Conservation (phyloP, 1,140 invertebrate genomes). For the Hycleus phaleratus region DNA sequence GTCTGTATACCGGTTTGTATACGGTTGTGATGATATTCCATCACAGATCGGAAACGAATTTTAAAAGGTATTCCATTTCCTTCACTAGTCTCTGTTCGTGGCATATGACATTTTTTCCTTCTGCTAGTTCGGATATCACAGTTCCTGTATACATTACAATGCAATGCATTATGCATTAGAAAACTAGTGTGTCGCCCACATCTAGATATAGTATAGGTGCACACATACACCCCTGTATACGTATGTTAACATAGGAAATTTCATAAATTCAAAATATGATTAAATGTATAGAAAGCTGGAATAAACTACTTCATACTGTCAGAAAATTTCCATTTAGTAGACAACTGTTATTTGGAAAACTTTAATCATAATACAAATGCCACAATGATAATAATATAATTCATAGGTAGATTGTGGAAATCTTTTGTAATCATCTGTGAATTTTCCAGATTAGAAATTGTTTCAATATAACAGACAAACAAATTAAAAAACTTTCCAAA, state of each 20-base stretch:
- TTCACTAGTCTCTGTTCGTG: constrained; percentile 8
- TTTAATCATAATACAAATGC: no score
- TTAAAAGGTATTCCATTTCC: constrained; percentile 15
- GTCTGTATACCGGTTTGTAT: no score
- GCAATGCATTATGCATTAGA: constrained; percentile 12
- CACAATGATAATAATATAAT: no score
- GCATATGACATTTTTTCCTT: constrained; percentile 9
- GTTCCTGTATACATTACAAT: constrained; percentile 11
- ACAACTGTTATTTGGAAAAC: no score
- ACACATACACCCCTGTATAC: no score
- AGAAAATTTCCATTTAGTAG: no score
- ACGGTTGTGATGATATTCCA: constrained; percentile 3
- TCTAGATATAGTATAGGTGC: neutral
- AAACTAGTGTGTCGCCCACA: constrained; percentile 13
- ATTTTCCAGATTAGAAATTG: no score
- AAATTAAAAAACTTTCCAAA: no score
- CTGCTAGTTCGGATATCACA: constrained; percentile 9
- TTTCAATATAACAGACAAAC: no score
- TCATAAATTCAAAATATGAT: constrained; percentile 8
- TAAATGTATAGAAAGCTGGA: neutral
- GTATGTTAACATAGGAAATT: constrained; percentile 1
- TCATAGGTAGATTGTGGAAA: no score
- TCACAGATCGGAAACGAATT: constrained; percentile 12
- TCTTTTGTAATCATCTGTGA: no score
- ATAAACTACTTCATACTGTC: no score